These are phyloP conservation scores for Resseliella maxima DNA, from an alignment of 2,888 invertebrate species.

Conservation along the genomic window DNA sequence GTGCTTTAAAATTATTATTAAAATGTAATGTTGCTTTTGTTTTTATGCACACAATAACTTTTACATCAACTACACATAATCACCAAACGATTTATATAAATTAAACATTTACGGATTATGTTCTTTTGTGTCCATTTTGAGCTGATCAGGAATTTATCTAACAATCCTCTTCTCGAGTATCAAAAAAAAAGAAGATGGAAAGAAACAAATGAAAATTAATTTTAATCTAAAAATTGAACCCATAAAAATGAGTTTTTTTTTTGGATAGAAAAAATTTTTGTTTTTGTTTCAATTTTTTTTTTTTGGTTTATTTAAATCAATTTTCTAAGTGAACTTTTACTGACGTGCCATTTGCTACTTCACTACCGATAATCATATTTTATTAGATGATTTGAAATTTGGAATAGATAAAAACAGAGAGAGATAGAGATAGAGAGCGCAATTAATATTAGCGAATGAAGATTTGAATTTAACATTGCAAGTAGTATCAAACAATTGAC, in stretches of 20 bases:
- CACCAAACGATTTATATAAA: conserved; percentile 51
- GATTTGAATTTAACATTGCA: neutral
- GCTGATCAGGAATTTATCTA: conserved; percentile 48
- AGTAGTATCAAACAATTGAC: neutral
- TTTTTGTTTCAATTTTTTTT: neutral
- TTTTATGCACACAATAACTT: neutral
- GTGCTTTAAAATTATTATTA: conserved; percentile 12
- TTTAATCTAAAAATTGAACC: conserved; percentile 20
- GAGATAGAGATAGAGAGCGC: neutral
- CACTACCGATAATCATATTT: neutral
- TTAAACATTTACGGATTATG: conserved; percentile 53
- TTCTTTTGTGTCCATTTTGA: conserved; percentile 53
- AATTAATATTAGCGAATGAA: neutral
- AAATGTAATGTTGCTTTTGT: neutral
- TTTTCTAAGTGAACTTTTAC: neutral
- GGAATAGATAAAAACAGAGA: neutral
- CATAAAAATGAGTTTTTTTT: conserved; percentile 4
- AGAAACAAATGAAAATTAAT: conserved; percentile 53
- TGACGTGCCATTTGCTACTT: neutral
- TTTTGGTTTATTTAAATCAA: neutral
- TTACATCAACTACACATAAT: conserved; percentile 38
- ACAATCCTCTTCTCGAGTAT: conserved; percentile 43
- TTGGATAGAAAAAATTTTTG: neutral
- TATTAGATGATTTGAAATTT: neutral
- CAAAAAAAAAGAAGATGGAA: conserved; percentile 47